Evolutionary conservation across 2,113 vertebrate genomes (phyloP), one percentile per base, ranked within the genome.

Genomic region (Struthio camelus): DNA sequence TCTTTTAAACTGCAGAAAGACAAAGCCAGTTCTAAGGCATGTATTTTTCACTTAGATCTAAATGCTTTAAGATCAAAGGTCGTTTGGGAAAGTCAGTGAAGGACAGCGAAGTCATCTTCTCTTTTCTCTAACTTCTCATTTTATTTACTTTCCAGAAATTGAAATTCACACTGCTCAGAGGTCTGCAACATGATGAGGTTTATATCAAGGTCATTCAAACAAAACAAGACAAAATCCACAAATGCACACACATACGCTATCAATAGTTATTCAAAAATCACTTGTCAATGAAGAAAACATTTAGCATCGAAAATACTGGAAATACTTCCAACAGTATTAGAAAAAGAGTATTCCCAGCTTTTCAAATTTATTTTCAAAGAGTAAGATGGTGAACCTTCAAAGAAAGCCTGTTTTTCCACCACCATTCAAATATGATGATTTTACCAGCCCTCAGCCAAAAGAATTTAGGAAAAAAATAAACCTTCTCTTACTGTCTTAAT

Each of bases 111-210:
- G 18, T 34, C 50, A 85, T 36, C 34, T 82, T 76, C 44, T 76
- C 62, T 94, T 85, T 94, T 40, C 71, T 87, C 13, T 32, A 83
- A 91, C 75, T 36, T 80, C 79, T 87, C 25, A 56, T 51, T 40
- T 93, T 90, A 87, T 95, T 94, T 94, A 73, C 79, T 87, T 91
- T 85, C 20, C 62, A 94, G 82, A 93, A 89, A 94, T 7, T 56
- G 36, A 79, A 93, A 93, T 77, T 94, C 71, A 50, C 62, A 54
- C 30, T 80, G 44, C 87, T 87, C 22, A 64, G 75, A 91, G 62
- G 62, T 87, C 78, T 95, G 66, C 61, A 77, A 87, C 14, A 66
- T 40, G 27, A 83, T 70, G 6, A 0, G 0, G 7, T 27, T 87
- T 80, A n/a, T 69, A 82, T 89, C 58, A 80, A 87, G 66, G 75